Evolutionary conservation across 2,113 vertebrate species (phyloP), one percentile per base, ranked within the genome.

Genomic region (Oryzias curvinotus): DNA sequence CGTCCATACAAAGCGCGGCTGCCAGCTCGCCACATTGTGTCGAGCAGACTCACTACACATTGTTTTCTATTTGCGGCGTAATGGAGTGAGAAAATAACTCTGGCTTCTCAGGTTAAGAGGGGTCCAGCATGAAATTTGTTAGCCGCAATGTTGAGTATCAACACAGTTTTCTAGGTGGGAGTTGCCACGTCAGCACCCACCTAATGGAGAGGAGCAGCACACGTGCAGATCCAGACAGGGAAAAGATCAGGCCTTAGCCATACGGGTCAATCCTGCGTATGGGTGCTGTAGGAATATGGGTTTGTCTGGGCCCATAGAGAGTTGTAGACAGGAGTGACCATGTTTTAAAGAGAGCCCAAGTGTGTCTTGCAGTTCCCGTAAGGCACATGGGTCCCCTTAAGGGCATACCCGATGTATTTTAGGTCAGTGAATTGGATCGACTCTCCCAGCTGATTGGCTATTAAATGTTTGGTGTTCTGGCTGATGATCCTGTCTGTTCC

Each of bases 171-270:
- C 36, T 1, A 28, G 63, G 68, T n/a, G 1, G 23, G 59, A 68
- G 42, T 54, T 63, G 71, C 71, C 52, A 57, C 6, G 46, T 84
- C 76, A 82, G 81, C 71, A 2, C 14, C 44, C 36, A 16, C 62
- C 71, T 86, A 86, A 86, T 83, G 67, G 80, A 77, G 71, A 71
- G 58, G 52, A 14, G 52, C 57, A 12, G 65, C 71, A 36, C 79
- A 81, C 71, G 78, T 74, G 73, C 71, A 81, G 54, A 56, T 55
- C 21, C 60, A 60, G 42, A 48, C 7, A 0, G 64, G 65, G 50
- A 59, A 65, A 63, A 85, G 78, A 76, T 78, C 12, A 57, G 30
- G 17, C 30, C 57, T 65, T 57, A 28, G 13, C 50, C 5, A 1
- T 19, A 56, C 68, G 66, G 72, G 73, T 86, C 77, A 30, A 30